phyloP scores from a whole-genome alignment of 2,888 invertebrate species.

The Tiliacea aurago region DNA sequence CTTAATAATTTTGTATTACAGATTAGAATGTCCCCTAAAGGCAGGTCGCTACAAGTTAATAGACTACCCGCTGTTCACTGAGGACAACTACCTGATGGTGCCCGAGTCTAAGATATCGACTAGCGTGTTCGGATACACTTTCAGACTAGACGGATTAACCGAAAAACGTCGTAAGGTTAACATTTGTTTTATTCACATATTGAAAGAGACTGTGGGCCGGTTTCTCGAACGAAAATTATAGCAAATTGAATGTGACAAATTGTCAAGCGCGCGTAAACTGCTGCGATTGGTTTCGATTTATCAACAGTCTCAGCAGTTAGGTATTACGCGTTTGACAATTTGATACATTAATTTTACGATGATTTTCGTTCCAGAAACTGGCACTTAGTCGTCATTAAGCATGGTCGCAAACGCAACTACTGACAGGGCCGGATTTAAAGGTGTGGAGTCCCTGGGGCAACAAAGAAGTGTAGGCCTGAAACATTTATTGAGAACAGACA shows the following conservation, averaged over 20 bases:
- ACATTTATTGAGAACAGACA: too few relatives aligned
- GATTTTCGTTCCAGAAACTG: too few relatives aligned
- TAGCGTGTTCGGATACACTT: constrained; percentile 80
- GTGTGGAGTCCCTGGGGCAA: too few relatives aligned
- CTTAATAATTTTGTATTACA: constrained; percentile 46
- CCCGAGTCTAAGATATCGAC: constrained; percentile 82
- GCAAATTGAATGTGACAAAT: neutral
- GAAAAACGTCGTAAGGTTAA: constrained; percentile 65
- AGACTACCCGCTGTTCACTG: constrained; percentile 75
- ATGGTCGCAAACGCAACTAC: neutral
- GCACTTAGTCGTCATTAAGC: too few relatives aligned
- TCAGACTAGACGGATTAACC: constrained; percentile 71
- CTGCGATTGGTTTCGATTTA: neutral
- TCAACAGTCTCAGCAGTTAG: neutral
- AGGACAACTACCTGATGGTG: constrained; percentile 75
- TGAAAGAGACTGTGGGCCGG: neutral
- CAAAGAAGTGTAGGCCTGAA: too few relatives aligned
- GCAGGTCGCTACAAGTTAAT: constrained; percentile 73
- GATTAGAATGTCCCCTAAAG: constrained; percentile 76
- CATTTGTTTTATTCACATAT: neutral
- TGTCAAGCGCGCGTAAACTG: neutral
- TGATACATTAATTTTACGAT: too few relatives aligned
- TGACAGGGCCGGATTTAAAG: too few relatives aligned
- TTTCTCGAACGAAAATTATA: neutral
- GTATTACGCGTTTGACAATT: neutral